These are phyloP conservation scores for Arnoldichthys spilopterus DNA, from an alignment of 2,797 vertebrate species.

Conservation along the genomic window DNA sequence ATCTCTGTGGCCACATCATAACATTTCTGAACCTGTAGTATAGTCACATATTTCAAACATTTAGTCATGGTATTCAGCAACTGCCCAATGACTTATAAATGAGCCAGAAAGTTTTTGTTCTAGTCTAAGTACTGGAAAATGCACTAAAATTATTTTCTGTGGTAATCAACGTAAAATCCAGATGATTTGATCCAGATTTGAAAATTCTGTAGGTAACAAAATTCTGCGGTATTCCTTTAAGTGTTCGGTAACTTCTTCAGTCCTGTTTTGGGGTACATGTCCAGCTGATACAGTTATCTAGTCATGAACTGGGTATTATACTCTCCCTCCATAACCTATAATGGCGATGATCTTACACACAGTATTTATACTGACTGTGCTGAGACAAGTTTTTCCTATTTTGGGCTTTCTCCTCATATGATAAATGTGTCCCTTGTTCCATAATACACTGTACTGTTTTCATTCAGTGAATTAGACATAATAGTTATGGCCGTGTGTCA, in stretches of 20 bases:
- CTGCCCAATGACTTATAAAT: too few species aligned
- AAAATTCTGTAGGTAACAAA: neutral
- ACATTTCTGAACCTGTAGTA: too few species aligned
- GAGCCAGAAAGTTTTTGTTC: too few species aligned
- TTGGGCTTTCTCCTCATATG: neutral
- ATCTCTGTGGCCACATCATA: too few species aligned
- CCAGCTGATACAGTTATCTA: slow-evolving; percentile 1
- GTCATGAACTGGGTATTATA: neutral
- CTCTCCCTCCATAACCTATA: neutral
- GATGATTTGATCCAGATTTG: neutral
- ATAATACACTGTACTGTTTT: slow-evolving; percentile 23
- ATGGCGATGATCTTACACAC: neutral
- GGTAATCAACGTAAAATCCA: neutral
- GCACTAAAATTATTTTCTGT: too few species aligned
- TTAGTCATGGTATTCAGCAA: too few species aligned
- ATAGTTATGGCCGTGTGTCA: slow-evolving; percentile 32
- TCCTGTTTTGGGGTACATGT: neutral
- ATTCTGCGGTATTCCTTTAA: too few species aligned
- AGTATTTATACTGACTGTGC: neutral
- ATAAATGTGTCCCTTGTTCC: neutral
- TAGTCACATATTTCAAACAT: too few species aligned
- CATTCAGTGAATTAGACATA: slow-evolving; percentile 34
- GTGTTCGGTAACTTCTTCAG: neutral
- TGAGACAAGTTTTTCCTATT: neutral
- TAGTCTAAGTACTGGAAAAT: too few species aligned